Base-by-base conservation (phyloP, 2,113 vertebrate species). In the Psilopsiagon aymara region DNA sequence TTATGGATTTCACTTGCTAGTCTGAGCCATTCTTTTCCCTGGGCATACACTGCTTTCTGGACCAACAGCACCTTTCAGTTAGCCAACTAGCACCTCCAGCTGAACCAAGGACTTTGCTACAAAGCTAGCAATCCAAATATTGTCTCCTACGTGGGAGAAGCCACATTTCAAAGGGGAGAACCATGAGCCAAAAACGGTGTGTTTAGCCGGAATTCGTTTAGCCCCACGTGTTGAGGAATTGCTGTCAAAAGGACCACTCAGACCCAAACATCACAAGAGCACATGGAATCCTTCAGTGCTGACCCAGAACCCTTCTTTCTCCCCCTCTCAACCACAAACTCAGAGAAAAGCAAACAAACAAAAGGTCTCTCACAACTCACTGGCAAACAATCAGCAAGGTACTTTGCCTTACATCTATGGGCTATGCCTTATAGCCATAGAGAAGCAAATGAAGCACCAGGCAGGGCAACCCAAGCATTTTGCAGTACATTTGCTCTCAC, bases 171-270 rank as follows among this genome's bases (percentile, higher is more conserved):
- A 92, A 46, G 6, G 13, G 9, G 20, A 85, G 4, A 73, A 44
- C 35, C 6, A 31, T 2, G 7, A 84, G 21, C 27, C 39, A 39
- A 81, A 17, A 81, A 17, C 1, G 8, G 11, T 13, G 24, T 3
- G 0, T n/a, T 73, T 12, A 90, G 29, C 17, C 37, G 12, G 27
- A 74, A 53, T 5, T 28, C 10, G 19, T 70, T 43, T 25, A 43
- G 11, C 17, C 23, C 4, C 8, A 2, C 0, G 6, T 11, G 35
- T 2, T 17, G 44, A 59, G 24, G 43, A 67, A 62, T 1, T 46
- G 41, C 24, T 85, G 59, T 44, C 31, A 79, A 25, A 4, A 37
- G n/a, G 28, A 77, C 49, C n/a, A 17, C 0, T 0, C 6, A 70
- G 37, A 73, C 5, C 15, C 39, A 69, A 41, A 28, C 15, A 62